A percentile compares a stretch with the other conserved stretches of the same genome.
phyloP scores from a whole-genome alignment of 2,113 vertebrate genomes.

The Scatophagus argus region DNA sequence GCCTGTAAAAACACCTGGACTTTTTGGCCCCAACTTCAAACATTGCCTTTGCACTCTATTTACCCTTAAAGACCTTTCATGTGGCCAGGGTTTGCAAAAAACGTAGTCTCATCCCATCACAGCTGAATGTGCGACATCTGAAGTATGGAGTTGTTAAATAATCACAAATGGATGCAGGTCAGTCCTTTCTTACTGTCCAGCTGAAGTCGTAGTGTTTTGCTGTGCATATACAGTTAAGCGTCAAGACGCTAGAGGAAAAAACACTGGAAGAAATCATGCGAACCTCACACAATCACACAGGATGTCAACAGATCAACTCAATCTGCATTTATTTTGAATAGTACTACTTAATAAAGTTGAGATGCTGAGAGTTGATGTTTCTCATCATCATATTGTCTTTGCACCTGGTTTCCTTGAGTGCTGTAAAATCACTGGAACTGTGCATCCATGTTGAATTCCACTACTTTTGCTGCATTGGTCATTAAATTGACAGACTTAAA shows the following conservation, averaged over 20 bases:
- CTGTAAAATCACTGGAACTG: not conserved
- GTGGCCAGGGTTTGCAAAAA: conserved; percentile 55
- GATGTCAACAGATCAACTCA: not conserved
- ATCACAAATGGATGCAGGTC: not conserved
- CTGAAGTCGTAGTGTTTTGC: not conserved
- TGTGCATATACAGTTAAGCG: not conserved
- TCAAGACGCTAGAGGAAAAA: not conserved
- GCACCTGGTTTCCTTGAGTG: not conserved
- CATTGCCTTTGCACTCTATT: conserved; percentile 48
- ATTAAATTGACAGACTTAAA: conserved; percentile 6
- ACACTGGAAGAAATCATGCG: not conserved
- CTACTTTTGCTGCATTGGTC: not conserved
- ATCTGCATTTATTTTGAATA: not conserved
- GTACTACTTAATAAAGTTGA: not conserved
- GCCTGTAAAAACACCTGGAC: conserved; percentile 80
- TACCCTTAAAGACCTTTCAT: conserved; percentile 62
- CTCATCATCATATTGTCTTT: not conserved
- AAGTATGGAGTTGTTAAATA: conserved; percentile 27
- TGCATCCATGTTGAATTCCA: not conserved
- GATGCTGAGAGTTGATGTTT: not conserved
- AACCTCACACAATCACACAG: conserved; percentile 3
- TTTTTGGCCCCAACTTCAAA: conserved; percentile 81
- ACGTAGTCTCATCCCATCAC: conserved; percentile 50
- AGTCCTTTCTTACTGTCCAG: not conserved
- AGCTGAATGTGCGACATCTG: conserved; percentile 39